Evolutionary conservation across 2,797 vertebrate genomes (phyloP), one percentile per base, ranked within the genome.

Genomic region (Catostomus latipinnis): DNA sequence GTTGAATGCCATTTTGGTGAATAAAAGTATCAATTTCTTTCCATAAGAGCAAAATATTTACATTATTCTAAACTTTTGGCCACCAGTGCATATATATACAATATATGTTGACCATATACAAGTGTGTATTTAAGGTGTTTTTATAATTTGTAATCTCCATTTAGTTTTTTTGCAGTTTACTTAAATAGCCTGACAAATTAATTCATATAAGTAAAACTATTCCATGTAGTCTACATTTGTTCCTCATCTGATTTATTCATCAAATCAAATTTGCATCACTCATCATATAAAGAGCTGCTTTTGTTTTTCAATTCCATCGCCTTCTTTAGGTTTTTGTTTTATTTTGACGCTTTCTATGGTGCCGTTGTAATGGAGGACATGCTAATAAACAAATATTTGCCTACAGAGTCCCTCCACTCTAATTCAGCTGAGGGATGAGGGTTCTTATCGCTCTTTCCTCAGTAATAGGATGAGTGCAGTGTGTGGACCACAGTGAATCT

Each of bases 381-480:
- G 88, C 91, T 91, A 90, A 89, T 92, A 89, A 88, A 91, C 1
- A 34, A 90, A 88, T 90, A 86, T 87, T 90, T 82, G 87, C 87
- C 84, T 87, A 87, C 88, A 87, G 84, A 91, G 85, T 88, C 88
- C 88, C 84, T 89, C 89, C 85, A 88, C 89, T 90, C 88, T 92
- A 92, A 93, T 92, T 92, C 89, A 91, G 88, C 88, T 75, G 78
- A 88, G 89, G 76, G 86, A 81, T 88, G 90, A 91, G 89, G 85
- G 86, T 89, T 92, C 91, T 93, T 93, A 93, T 94, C 93, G 88
- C 85, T 82, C 22, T 16, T 6, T 77, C 83, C 83, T 87, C 91
- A 87, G 91, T 94, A 94, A 94, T 93, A 90, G 91, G 92, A 93
- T 94, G 92, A 94, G 92, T 92, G 91, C 89, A 89, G 91, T 93